Conservation (phyloP, 2,888 invertebrate genomes). For the Eustalomyia histrio region DNA sequence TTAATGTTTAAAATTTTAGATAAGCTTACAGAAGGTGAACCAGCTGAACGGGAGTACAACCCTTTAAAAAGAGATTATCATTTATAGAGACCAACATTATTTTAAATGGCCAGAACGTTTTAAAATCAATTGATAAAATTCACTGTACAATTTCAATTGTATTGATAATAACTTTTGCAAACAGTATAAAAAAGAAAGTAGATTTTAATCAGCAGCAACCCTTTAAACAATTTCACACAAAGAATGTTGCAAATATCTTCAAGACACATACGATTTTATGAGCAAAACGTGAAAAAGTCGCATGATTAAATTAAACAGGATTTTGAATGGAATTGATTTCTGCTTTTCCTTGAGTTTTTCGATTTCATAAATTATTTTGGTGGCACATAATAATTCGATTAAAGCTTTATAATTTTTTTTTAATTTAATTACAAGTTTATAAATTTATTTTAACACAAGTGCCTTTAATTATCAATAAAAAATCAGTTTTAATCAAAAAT, state of each 20-base stretch:
- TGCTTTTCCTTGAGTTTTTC: not conserved
- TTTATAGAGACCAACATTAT: not conserved
- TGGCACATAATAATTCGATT: too few relatives aligned
- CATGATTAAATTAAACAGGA: not conserved
- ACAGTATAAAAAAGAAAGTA: constrained; percentile 17
- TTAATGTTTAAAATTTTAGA: not conserved
- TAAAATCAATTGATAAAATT: not conserved
- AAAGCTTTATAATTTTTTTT: not conserved
- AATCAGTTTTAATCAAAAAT: constrained; percentile 23
- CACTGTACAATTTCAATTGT: not conserved
- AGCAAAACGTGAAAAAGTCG: constrained; percentile 8
- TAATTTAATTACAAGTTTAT: not conserved
- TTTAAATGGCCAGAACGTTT: constrained; percentile 11
- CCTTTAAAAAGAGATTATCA: not conserved
- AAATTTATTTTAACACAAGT: constrained; percentile 44
- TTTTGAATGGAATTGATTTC: not conserved
- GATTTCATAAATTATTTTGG: too few relatives aligned
- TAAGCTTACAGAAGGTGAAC: not conserved
- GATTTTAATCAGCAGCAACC: not conserved
- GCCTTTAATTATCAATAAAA: constrained; percentile 48
- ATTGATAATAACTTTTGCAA: constrained; percentile 29
- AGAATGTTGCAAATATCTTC: not conserved
- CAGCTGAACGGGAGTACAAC: not conserved
- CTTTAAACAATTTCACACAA: not conserved
- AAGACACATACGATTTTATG: constrained; percentile 19